Evolutionary conservation across 2,888 invertebrate genomes (phyloP).

Genomic region (Sinopyrophorus schimmeli): DNA sequence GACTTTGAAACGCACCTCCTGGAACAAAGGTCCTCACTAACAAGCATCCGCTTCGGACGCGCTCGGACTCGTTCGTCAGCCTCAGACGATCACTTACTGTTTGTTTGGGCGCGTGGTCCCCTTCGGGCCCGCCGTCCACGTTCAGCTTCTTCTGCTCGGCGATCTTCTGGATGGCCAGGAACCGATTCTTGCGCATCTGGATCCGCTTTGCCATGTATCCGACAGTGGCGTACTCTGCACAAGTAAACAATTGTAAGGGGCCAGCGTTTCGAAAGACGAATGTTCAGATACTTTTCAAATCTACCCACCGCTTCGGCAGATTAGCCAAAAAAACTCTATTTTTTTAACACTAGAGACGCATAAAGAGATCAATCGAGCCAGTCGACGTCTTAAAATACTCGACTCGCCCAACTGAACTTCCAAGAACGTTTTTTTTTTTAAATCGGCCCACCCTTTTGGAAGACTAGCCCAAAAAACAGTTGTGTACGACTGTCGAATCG

Average conservation of each 20-base stretch:
- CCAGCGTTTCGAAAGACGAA: background rate
- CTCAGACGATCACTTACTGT: slow-evolving; percentile 65
- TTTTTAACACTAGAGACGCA: no score
- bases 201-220: slow-evolving; percentile 97
- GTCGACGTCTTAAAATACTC: no score
- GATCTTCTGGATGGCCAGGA: slow-evolving; percentile 87
- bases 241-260: background rate
- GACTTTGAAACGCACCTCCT: slow-evolving; percentile 95
- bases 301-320: no score
- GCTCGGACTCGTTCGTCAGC: background rate
- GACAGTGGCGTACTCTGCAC: slow-evolving; percentile 93
- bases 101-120: slow-evolving; percentile 77
- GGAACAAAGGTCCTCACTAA: slow-evolving; percentile 68
- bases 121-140: slow-evolving; percentile 74
- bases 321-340: no score
- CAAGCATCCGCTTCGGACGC: slow-evolving; percentile 60
- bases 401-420: no score
- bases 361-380: no score
- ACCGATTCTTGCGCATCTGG: slow-evolving; percentile 93
- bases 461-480: no score
- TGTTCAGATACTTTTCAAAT: background rate
- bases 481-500: no score
- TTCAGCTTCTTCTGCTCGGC: slow-evolving; percentile 89
- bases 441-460: no score
- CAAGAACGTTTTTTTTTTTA: no score